Evolutionary conservation across 1,140 invertebrate species (phyloP).

Genomic region (Drosophila ficusphila): DNA sequence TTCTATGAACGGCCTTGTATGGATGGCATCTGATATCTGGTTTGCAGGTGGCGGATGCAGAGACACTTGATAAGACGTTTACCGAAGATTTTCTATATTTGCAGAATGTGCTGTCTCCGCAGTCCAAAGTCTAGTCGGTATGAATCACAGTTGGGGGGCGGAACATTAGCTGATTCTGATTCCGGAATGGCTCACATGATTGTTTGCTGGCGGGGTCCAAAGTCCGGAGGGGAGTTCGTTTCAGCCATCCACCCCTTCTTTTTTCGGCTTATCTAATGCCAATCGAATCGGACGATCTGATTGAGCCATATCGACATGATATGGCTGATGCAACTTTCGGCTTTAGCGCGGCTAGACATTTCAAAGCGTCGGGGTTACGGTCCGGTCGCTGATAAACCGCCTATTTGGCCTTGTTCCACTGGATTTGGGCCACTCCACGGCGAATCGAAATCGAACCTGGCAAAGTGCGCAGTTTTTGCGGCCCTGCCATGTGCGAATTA

Average conservation of each 20-base stretch:
- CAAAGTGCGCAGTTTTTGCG: conserved; percentile 52
- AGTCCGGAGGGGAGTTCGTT: conserved; percentile 13
- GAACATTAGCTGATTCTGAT: background rate
- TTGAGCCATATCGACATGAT: conserved; percentile 20
- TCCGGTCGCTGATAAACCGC: conserved; percentile 24
- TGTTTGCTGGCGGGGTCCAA: conserved; percentile 16
- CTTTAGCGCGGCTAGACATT: conserved; percentile 19
- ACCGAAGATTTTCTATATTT: conserved; percentile 5
- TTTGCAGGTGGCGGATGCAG: conserved; percentile 7
- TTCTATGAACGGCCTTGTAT: conserved; percentile 5
- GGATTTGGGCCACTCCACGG: conserved; percentile 32
- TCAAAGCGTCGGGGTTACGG: conserved; percentile 38
- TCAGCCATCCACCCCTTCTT: background rate
- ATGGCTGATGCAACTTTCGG: conserved; percentile 69
- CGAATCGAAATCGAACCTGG: background rate
- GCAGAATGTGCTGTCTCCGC: background rate
- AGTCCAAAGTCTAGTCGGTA: conserved; percentile 7
- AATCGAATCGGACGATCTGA: conserved; percentile 13
- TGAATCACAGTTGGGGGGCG: conserved; percentile 27
- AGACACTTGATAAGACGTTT: conserved; percentile 11
- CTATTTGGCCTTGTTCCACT: conserved; percentile 23
- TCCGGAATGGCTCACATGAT: conserved; percentile 28
- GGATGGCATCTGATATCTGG: conserved; percentile 8
- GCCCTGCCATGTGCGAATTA: conserved; percentile 34
- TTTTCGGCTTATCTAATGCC: conserved; percentile 19